phyloP scores from a whole-genome alignment of 2,797 vertebrate genomes.

The Cuculus canorus region DNA sequence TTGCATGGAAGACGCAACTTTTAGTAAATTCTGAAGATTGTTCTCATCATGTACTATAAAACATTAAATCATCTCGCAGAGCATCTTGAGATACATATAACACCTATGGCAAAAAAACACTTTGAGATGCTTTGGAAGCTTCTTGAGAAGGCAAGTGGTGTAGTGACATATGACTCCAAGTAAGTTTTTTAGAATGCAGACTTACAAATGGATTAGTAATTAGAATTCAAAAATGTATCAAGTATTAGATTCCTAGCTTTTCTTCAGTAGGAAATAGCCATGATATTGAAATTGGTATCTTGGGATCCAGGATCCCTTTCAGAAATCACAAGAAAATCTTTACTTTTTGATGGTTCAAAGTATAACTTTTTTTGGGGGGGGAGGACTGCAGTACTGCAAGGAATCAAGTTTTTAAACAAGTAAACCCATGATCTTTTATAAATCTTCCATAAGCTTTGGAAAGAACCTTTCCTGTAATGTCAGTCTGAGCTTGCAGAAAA shows the following conservation, averaged over 20 bases:
- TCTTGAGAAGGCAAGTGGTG: neutral
- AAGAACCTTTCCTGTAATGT: neutral
- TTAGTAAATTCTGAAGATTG: neutral
- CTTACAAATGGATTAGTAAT: neutral
- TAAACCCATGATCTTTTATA: neutral
- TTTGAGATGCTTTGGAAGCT: neutral
- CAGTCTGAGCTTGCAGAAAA: neutral
- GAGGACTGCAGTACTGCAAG: neutral
- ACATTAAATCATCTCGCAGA: neutral
- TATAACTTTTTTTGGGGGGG: neutral
- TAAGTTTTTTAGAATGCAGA: neutral
- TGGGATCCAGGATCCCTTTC: neutral
- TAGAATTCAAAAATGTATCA: neutral
- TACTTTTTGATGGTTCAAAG: neutral
- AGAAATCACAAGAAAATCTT: neutral
- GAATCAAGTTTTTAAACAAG: neutral
- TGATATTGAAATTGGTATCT: neutral
- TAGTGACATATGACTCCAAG: neutral
- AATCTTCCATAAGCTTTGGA: neutral
- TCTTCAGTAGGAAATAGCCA: neutral
- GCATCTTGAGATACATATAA: neutral
- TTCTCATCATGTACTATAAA: neutral
- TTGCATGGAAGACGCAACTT: neutral
- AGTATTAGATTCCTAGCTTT: neutral
- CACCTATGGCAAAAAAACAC: neutral